phyloP scores from a whole-genome alignment of 2,888 invertebrate genomes.

The Cryptocheilus praepositus region DNA sequence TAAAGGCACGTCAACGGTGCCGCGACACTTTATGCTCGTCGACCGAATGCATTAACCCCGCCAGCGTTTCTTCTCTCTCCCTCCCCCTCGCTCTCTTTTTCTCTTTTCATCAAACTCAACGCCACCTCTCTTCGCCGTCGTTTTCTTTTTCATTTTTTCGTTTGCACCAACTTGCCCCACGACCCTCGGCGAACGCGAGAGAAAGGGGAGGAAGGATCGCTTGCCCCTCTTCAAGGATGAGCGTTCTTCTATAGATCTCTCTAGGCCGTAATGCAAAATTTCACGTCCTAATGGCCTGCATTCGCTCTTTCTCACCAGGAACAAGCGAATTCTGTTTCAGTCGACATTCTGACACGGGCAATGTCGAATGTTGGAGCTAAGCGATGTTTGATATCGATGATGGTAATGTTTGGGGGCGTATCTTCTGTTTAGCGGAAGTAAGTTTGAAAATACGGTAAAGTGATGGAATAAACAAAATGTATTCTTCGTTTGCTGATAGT shows the following conservation, averaged over 20 bases:
- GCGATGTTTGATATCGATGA: no score
- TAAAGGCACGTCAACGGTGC: slow-evolving; percentile 43
- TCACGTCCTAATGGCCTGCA: not conserved
- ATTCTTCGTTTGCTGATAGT: slow-evolving; percentile 9
- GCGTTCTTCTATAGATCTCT: slow-evolving; percentile 9
- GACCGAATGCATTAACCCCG: slow-evolving; percentile 48
- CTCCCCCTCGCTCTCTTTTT: slow-evolving; percentile 2
- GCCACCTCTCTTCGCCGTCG: not conserved
- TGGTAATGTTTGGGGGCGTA: no score
- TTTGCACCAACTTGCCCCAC: not conserved
- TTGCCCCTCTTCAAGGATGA: slow-evolving; percentile 25
- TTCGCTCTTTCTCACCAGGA: slow-evolving; percentile 3
- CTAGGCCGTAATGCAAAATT: slow-evolving; percentile 14
- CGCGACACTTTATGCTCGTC: slow-evolving; percentile 44
- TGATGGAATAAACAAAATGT: not conserved
- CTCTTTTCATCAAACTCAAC: not conserved
- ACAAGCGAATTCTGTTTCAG: no score
- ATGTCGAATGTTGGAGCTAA: no score
- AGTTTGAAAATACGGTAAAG: no score
- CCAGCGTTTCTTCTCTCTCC: slow-evolving; percentile 1
- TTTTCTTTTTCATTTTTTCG: not conserved
- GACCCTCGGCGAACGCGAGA: not conserved
- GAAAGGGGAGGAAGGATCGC: slow-evolving; percentile 5
- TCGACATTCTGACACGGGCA: no score
- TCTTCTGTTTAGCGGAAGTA: no score